Base-by-base conservation (phyloP, 2,797 vertebrate species). In the Sarcophilus harrisii region DNA sequence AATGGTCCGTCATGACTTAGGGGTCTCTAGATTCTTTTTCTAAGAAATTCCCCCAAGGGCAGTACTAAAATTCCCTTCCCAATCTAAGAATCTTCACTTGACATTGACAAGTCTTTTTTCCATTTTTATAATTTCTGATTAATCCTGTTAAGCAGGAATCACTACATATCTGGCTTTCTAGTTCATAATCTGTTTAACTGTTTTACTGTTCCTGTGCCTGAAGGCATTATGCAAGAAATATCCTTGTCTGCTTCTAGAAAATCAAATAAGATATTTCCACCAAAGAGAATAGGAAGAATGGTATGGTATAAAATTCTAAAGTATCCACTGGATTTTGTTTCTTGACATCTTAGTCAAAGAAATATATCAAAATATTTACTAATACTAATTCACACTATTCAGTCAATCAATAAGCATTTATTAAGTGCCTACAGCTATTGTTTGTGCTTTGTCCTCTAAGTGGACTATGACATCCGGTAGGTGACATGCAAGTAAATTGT, bases 331-430 rank as follows among this genome's bases (percentile, higher is more conserved):
- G n/a, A 45, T 81, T 55, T 90, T 57, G 30, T 91, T 94, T 66
- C 13, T 60, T 57, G 87, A 32, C 11, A 89, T 93, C 89, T 94
- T 90, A 59, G 57, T 38, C 96, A 92, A 91, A 90, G 89, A 94
- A 66, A 13, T 58, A 87, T 58, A 60, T 91, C 28, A 57, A 92
- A 90, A 57, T 52, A 81, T 38, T 91, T 93, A 90, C n/a, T 45
- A 81, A 14, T 66, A 32, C 13, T 89, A 92, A 90, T 29, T 49
- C 24, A 10, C 38, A 81, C 21, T 81, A 81, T 45, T 27, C 38
- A 45, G 38, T 81, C 8, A 81, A 27, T 81, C 73, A 81, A 38
- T 45, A 81, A 81, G 73, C n/a, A 81, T 81, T 81, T 81, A 81
- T 73, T 81, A 21, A 45, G 66, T 24, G 21, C 73, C 9, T 11